Conservation (phyloP, 2,888 invertebrate genomes). For the Panopea generosa region DNA sequence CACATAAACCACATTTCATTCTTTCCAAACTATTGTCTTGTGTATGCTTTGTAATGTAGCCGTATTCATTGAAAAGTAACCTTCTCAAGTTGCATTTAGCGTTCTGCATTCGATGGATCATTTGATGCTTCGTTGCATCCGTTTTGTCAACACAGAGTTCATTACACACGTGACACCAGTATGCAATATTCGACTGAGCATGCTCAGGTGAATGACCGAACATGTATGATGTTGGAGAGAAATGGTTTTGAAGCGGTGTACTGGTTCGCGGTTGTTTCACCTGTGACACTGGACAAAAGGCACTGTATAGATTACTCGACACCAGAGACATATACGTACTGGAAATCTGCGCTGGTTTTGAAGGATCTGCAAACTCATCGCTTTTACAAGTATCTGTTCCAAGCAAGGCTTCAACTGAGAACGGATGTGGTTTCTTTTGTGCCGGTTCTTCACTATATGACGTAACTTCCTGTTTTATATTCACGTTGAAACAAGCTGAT, state of each 20-base stretch:
- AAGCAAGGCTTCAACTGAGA: constrained; percentile 45
- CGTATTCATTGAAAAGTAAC: constrained; percentile 27
- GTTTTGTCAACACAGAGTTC: constrained; percentile 32
- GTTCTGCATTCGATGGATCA: constrained; percentile 24
- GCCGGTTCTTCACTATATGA: background rate
- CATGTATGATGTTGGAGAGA: background rate
- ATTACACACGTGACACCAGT: constrained; percentile 61
- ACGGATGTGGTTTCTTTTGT: constrained; percentile 23
- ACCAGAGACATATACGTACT: constrained; percentile 3
- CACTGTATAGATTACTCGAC: constrained; percentile 5
- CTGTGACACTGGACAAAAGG: background rate
- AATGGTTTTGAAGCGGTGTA: constrained; percentile 6
- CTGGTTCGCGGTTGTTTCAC: constrained; percentile 8
- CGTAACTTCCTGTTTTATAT: background rate
- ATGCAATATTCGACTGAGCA: constrained; percentile 6
- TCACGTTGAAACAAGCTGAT: background rate
- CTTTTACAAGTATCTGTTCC: constrained; percentile 12
- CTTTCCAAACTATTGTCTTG: constrained; percentile 28
- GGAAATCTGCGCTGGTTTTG: constrained; percentile 27
- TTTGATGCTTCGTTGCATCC: constrained; percentile 47
- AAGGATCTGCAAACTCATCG: background rate
- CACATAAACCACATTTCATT: constrained; percentile 51
- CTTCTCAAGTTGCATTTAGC: constrained; percentile 36
- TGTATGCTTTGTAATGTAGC: constrained; percentile 44
- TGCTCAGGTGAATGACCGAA: background rate